Percentiles rank a stretch among this genome's conserved stretches.
phyloP scores from a whole-genome alignment of 2,888 invertebrate genomes.

The Sthenelais limicola region DNA sequence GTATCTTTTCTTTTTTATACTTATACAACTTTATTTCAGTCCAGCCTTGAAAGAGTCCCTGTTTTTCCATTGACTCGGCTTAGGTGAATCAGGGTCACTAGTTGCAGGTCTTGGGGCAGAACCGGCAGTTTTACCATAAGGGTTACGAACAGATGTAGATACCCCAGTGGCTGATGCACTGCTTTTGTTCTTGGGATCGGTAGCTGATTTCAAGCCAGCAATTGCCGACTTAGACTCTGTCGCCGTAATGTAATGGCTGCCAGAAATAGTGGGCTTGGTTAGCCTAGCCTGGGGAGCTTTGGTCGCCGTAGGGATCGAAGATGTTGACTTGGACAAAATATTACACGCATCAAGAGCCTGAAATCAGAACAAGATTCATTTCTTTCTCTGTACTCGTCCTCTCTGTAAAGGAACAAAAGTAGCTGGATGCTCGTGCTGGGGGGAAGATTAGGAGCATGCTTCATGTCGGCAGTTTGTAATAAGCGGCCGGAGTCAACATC shows the following conservation, averaged over 20 bases:
- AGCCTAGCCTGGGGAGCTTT: conserved; percentile 14
- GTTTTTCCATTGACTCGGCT: neutral
- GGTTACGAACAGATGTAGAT: conserved; percentile 25
- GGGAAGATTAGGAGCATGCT: too few relatives aligned
- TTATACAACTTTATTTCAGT: conserved; percentile 1
- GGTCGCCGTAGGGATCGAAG: conserved; percentile 13
- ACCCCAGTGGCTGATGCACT: neutral
- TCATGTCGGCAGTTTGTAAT: too few relatives aligned
- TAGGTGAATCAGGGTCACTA: neutral
- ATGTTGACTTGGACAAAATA: conserved; percentile 16
- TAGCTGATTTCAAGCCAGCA: neutral
- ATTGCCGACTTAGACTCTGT: too few relatives aligned
- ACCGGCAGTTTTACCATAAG: neutral
- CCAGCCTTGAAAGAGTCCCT: neutral
- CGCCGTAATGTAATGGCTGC: too few relatives aligned
- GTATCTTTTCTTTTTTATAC: too few relatives aligned
- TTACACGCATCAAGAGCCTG: conserved; percentile 27
- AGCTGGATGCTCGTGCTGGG: too few relatives aligned
- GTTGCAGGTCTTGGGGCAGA: neutral
- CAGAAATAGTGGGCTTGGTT: neutral
- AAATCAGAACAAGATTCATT: conserved; percentile 16
- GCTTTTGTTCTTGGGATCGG: conserved; percentile 12
- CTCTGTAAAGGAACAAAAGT: too few relatives aligned
- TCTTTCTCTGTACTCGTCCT: too few relatives aligned
- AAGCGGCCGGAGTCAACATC: too few relatives aligned